Evolutionary conservation across 2,113 vertebrate species (phyloP).

Genomic region (Mohoua ochrocephala): DNA sequence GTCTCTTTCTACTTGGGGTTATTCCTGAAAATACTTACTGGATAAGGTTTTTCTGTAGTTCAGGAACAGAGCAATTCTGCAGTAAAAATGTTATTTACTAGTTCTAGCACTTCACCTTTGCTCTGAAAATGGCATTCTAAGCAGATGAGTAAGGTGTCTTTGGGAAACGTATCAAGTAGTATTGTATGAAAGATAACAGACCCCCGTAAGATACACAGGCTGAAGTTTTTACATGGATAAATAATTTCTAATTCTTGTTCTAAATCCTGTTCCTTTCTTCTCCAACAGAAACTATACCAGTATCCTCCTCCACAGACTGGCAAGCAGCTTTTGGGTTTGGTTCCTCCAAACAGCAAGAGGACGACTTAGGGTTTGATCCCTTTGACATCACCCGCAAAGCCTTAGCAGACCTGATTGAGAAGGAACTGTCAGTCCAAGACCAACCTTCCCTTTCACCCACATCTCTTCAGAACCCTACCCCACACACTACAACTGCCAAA

Average conservation of each 20-base stretch:
- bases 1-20: not conserved
- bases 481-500: constrained; percentile 83
- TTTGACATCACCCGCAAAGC: constrained; percentile 98
- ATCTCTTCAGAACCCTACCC: constrained; percentile 78
- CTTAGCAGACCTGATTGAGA: constrained; percentile 98
- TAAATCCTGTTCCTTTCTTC: not conserved
- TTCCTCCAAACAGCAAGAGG: constrained; percentile 97
- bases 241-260: not conserved
- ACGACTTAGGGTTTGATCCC: constrained; percentile 98
- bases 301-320: constrained; percentile 98
- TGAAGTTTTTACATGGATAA: not conserved
- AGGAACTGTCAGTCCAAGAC: constrained; percentile 97
- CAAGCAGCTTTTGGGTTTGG: constrained; percentile 98
- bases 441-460: constrained; percentile 78
- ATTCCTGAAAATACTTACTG: not conserved
- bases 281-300: constrained; percentile 92
- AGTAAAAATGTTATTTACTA: not conserved
- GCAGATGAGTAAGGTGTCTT: not conserved
- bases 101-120: not conserved
- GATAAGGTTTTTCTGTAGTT: not conserved
- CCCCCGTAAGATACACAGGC: not conserved
- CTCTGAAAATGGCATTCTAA: not conserved
- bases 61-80: not conserved
- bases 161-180: not conserved
- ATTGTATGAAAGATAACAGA: not conserved